Evolutionary conservation across 1,140 invertebrate species (phyloP), one percentile per base, ranked within the genome.

Genomic region (Leptopilina boulardi): DNA sequence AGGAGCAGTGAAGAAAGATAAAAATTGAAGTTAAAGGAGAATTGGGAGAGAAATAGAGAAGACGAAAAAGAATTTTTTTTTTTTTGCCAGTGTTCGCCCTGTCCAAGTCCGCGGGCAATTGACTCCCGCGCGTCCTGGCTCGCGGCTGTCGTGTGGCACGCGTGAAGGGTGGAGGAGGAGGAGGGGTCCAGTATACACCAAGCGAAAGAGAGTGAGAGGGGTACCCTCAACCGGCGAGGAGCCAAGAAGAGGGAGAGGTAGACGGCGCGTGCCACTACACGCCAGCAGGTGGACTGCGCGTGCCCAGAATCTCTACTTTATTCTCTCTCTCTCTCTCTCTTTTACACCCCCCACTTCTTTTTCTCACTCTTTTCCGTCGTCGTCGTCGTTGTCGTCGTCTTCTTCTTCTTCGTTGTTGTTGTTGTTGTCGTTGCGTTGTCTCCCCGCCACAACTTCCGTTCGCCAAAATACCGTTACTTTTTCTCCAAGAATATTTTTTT

Each of bases 211-310:
- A 44, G 74, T n/a, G 38, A 41, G 30, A 51, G 74, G 38, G 44
- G 71, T 47, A 72, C 59, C 59, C 76, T 41, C n/a, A n/a, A n/a
- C 71, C 76, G 47, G 47, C 78, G 47, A 23, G 34, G n/a, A n/a
- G n/a, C n/a, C 41, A 66, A 73, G 76, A 75, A 77, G 77, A 74
- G 75, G 66, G 80, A 75, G 79, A 77, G 77, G 85, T 79, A 71
- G 83, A 80, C 86, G 89, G 89, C 89, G 89, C 89, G 89, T 89
- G 89, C 89, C 89, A 89, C 86, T 87, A 87, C 86, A 87, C 86
- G 83, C 83, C 77, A 80, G 87, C 88, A 90, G 89, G 89, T 90
- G 89, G 84, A 90, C 82, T 89, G 89, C 89, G 88, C 89, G 89
- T 91, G 89, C 88, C 87, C 88, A 86, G 86, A 86, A 87, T 89